Evolutionary conservation across 2,888 invertebrate species (phyloP).

Genomic region (Sylvicola fuscatus): DNA sequence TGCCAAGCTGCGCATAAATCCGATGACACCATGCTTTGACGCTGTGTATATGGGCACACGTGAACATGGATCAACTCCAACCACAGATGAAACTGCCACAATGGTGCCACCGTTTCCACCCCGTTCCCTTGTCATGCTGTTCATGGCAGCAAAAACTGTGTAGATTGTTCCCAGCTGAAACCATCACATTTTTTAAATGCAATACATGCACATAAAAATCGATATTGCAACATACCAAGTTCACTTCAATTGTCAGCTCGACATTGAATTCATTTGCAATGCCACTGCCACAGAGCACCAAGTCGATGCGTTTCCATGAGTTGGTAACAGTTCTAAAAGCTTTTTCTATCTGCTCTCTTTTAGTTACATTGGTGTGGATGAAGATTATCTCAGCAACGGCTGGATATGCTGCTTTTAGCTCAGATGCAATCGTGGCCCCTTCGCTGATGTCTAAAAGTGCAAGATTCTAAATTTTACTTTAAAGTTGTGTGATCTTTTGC

Average conservation of each 20-base stretch:
- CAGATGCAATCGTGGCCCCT: neutral
- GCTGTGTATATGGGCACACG: slow-evolving; percentile 20
- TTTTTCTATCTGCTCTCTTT: neutral
- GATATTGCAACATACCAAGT: slow-evolving; percentile 5
- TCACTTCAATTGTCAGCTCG: slow-evolving; percentile 1
- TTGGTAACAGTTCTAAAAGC: slow-evolving; percentile 3
- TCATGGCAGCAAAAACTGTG: slow-evolving; percentile 16
- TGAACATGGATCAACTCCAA: slow-evolving; percentile 15
- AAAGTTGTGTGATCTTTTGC: neutral
- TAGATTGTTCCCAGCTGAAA: slow-evolving; percentile 16
- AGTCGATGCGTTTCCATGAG: slow-evolving; percentile 4
- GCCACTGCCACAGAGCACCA: slow-evolving; percentile 3
- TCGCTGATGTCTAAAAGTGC: neutral
- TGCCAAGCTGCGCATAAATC: slow-evolving; percentile 19
- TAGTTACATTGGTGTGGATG: slow-evolving; percentile 4
- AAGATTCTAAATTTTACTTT: neutral
- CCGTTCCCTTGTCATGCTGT: slow-evolving; percentile 22
- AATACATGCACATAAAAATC: too few relatives aligned
- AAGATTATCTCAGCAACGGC: neutral
- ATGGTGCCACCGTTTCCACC: slow-evolving; percentile 23
- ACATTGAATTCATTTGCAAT: slow-evolving; percentile 4
- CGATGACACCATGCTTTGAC: slow-evolving; percentile 21
- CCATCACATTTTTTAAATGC: too few relatives aligned
- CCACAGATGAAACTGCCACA: slow-evolving; percentile 20
- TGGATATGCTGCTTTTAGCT: neutral